Evolutionary conservation across 1,140 invertebrate genomes (phyloP), one percentile per base, ranked within the genome.

Genomic region (Drosophila miranda): DNA sequence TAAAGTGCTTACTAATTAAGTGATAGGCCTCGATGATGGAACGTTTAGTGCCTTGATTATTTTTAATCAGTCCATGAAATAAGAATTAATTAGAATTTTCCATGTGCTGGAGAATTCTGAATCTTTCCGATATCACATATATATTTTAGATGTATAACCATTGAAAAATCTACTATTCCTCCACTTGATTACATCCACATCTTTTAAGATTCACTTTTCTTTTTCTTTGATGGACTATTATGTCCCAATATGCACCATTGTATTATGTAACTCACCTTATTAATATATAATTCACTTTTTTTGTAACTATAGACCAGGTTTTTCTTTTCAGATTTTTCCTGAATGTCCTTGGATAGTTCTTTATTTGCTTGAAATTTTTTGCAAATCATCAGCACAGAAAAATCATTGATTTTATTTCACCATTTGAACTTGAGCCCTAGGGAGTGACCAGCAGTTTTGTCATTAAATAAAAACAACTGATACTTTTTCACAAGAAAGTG

Each of bases 361-460:
- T 28, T 66, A 49, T 34, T 41, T 34, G 21, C 23, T 28, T 41
- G 28, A 21, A 26, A 16, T 74, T 44, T 66, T 79, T 44, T 71
- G 64, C 66, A 75, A 84, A 64, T 84, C 71, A 83, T 75, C 67
- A 60, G 44, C 46, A 46, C 63, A 23, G 48, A 53, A 41, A 70
- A 59, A 56, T 83, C 71, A 71, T 72, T 68, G 52, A 64, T 61
- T 46, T 55, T 64, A 82, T 78, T 82, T 83, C 80, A 83, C 66
- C 51, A 84, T 60, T 72, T 73, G 67, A 83, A 68, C 75, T 79
- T 73, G 51, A 74, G 42, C 70, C 49, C 69, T 61, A 62, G 46
- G 2, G 41, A 50, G 58, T 75, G 64, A 58, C 57, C 19, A 74
- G 71, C 38, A 48, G 26, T 38, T 74, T 38, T 49, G 52, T 44